Percentiles rank a stretch among this genome's conserved stretches.
Evolutionary conservation across 2,888 invertebrate genomes (phyloP).

Genomic region (Brachyptera putata): DNA sequence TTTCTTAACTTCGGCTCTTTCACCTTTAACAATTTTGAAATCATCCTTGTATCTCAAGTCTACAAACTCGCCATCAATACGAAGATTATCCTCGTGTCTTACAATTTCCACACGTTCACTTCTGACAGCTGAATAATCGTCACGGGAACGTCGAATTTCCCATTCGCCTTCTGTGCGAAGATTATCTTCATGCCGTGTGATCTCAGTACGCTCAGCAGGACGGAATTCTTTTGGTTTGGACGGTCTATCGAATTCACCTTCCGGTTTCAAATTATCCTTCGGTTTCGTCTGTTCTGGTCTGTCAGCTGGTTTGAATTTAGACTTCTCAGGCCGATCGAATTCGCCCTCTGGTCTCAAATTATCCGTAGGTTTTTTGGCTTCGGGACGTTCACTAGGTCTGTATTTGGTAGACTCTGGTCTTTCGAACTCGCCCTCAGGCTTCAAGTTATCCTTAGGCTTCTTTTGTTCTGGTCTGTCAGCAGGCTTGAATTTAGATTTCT

Average conservation of each 20-base stretch:
- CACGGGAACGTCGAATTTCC: slow-evolving; percentile 38
- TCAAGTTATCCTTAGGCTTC: slow-evolving; percentile 38
- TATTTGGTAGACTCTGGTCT: slow-evolving; percentile 39
- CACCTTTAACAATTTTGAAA: slow-evolving; percentile 33
- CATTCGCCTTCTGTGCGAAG: slow-evolving; percentile 45
- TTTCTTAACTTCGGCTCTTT: slow-evolving; percentile 37
- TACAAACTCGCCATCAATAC: slow-evolving; percentile 45
- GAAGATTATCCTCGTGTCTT: slow-evolving; percentile 41
- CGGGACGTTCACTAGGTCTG: slow-evolving; percentile 33
- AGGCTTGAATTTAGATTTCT: slow-evolving; percentile 35
- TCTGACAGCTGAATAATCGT: slow-evolving; percentile 56
- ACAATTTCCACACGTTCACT: slow-evolving; percentile 44
- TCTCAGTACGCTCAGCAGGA: slow-evolving; percentile 44
- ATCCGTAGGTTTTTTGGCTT: slow-evolving; percentile 34
- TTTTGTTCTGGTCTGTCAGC: slow-evolving; percentile 34
- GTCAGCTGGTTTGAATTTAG: slow-evolving; percentile 44
- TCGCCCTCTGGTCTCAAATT: slow-evolving; percentile 43
- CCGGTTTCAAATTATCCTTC: slow-evolving; percentile 38
- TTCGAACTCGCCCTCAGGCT: slow-evolving; percentile 42
- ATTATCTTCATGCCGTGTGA: slow-evolving; percentile 42
- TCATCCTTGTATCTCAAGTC: slow-evolving; percentile 38
- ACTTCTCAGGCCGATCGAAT: slow-evolving; percentile 36
- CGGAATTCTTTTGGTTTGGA: slow-evolving; percentile 46
- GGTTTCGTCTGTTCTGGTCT: slow-evolving; percentile 41
- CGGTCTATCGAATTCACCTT: slow-evolving; percentile 40